Percentiles rank a stretch among this genome's conserved stretches.
Conservation (phyloP, 2,797 vertebrate genomes). For the Hoplostethus atlanticus region DNA sequence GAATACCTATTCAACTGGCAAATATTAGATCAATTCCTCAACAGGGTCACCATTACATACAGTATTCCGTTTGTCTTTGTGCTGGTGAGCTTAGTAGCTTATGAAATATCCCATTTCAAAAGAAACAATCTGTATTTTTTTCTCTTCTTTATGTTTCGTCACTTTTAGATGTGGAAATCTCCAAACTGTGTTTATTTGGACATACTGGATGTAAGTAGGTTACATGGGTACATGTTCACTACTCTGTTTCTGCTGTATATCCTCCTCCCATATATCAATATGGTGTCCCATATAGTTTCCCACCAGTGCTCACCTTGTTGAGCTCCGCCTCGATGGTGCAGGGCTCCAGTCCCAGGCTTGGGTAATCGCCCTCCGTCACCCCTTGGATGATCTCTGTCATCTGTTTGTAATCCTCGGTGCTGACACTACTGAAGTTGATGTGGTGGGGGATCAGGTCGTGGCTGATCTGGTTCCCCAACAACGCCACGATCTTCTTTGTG, state of each 20-base stretch:
- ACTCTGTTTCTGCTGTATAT: too few species aligned
- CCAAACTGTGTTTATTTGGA: too few species aligned
- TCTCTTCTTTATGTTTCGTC: neutral
- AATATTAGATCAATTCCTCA: neutral
- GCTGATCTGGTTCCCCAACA: slow-evolving; percentile 87
- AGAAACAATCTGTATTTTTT: neutral
- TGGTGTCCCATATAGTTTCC: neutral
- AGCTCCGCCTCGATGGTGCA: slow-evolving; percentile 94
- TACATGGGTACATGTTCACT: too few species aligned
- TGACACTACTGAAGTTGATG: slow-evolving; percentile 91
- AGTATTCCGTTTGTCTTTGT: neutral
- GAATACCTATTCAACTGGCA: neutral
- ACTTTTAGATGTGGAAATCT: too few species aligned
- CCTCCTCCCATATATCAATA: too few species aligned
- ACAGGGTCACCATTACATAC: neutral
- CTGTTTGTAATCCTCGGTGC: slow-evolving; percentile 89
- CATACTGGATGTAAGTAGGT: too few species aligned
- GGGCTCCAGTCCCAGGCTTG: slow-evolving; percentile 85
- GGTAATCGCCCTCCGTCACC: slow-evolving; percentile 87
- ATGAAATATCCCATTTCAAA: neutral
- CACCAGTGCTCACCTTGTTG: slow-evolving; percentile 87
- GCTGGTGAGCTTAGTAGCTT: too few species aligned
- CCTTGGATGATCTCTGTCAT: slow-evolving; percentile 87
- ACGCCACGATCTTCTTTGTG: slow-evolving; percentile 85
- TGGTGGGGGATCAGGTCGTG: slow-evolving; percentile 89